These are phyloP conservation scores for Connochaetes taurinus DNA, from an alignment of 2,113 vertebrate genomes.

Conservation along the genomic window DNA sequence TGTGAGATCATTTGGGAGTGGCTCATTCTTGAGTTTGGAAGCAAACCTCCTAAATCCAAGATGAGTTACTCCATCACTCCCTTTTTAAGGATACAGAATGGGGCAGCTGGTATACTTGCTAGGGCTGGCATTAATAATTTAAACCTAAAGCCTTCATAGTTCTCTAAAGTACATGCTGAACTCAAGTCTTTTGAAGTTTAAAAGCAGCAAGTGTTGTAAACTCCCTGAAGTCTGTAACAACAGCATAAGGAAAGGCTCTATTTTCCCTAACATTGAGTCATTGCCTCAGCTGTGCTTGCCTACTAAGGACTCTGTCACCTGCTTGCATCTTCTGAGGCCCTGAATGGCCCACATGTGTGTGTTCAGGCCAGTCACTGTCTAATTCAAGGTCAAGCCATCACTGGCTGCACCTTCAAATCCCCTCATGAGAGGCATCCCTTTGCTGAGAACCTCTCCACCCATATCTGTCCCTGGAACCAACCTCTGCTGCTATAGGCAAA, in stretches of 20 bases:
- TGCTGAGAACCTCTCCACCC: background rate
- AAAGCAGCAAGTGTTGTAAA: background rate
- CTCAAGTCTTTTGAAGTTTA: background rate
- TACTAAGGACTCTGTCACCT: background rate
- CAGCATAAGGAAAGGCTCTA: background rate
- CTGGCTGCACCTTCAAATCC: background rate
- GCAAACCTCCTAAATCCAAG: background rate
- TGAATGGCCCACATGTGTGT: background rate
- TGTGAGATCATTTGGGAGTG: background rate
- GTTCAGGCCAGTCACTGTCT: background rate
- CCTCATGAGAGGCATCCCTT: background rate
- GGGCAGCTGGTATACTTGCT: background rate
- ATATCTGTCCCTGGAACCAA: background rate
- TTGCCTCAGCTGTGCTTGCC: background rate
- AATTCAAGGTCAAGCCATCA: background rate
- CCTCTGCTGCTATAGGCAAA: background rate
- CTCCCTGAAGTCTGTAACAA: background rate
- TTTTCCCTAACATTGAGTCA: background rate
- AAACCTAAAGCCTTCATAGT: background rate
- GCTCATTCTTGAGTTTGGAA: background rate
- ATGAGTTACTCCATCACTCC: background rate
- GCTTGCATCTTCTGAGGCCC: background rate
- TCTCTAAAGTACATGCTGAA: background rate
- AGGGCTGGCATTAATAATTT: background rate
- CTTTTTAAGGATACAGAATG: background rate